Evolutionary conservation across 2,797 vertebrate genomes (phyloP).

Genomic region (Distichodus sexfasciatus): DNA sequence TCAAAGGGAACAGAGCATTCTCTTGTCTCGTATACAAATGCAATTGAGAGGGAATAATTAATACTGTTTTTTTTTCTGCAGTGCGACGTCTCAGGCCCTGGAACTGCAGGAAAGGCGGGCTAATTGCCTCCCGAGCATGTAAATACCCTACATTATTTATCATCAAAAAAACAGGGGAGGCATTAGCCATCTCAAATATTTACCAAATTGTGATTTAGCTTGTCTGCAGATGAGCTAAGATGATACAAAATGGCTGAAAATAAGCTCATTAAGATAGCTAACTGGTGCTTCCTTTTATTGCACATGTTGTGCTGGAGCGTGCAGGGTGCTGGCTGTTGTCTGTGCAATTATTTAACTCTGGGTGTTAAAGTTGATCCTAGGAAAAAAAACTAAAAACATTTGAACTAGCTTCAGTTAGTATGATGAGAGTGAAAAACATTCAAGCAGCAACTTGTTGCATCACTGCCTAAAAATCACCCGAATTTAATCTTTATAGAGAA

Average conservation of each 20-base stretch:
- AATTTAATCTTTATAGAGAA: too few relatives aligned
- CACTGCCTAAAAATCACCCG: too few relatives aligned
- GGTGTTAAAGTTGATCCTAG: too few relatives aligned
- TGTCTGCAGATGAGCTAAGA: conserved; percentile 13
- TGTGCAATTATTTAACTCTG: too few relatives aligned
- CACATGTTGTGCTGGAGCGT: background rate
- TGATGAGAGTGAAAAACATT: too few relatives aligned
- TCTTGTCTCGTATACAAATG: background rate
- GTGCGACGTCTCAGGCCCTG: background rate
- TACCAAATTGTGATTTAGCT: conserved; percentile 22
- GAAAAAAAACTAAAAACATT: too few relatives aligned
- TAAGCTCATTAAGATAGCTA: conserved; percentile 2
- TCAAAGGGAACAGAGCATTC: background rate
- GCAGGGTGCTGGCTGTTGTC: background rate
- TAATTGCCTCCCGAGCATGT: conserved; percentile 59
- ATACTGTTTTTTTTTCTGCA: background rate
- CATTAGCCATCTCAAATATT: conserved; percentile 44
- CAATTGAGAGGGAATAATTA: conserved; percentile 33
- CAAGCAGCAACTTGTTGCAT: too few relatives aligned
- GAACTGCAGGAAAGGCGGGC: conserved; percentile 9
- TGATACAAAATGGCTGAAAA: conserved; percentile 9
- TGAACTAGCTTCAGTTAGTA: too few relatives aligned
- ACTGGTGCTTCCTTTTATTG: background rate
- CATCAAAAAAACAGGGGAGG: conserved; percentile 43
- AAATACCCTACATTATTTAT: conserved; percentile 60